Conservation (phyloP, 2,113 vertebrate species). For the Cheilinus undulatus region DNA sequence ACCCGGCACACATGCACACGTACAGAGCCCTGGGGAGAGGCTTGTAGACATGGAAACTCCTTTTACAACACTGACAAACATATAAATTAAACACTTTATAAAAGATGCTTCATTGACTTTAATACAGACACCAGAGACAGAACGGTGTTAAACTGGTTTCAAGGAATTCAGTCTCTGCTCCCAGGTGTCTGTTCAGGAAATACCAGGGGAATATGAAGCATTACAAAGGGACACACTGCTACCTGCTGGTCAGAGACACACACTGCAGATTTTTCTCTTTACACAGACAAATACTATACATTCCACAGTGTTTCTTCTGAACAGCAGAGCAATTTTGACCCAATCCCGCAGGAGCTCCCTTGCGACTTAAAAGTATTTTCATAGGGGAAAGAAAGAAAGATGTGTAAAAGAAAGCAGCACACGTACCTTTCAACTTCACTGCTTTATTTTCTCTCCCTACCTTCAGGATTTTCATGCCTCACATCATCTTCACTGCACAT, state of each 20-base stretch:
- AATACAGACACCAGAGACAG: slow-evolving; percentile 14
- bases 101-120: slow-evolving; percentile 35
- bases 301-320: background rate
- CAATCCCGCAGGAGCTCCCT: background rate
- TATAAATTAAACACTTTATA: slow-evolving; percentile 32
- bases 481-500: too few species aligned
- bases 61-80: slow-evolving; percentile 45
- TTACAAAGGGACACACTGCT: slow-evolving; percentile 33
- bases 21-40: slow-evolving; percentile 3
- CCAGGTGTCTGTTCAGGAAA: slow-evolving; percentile 20
- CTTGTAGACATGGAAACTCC: slow-evolving; percentile 14
- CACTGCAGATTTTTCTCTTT: slow-evolving; percentile 7
- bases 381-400: too few species aligned
- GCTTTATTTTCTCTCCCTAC: too few species aligned
- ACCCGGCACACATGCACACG: slow-evolving; percentile 5
- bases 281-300: background rate
- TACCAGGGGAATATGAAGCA: background rate
- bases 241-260: slow-evolving; percentile 21
- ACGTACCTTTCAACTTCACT: too few species aligned
- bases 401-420: too few species aligned
- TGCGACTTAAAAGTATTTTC: background rate
- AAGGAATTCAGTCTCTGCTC: slow-evolving; percentile 5
- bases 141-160: slow-evolving; percentile 13
- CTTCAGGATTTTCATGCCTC: too few species aligned
- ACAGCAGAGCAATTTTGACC: background rate